Evolutionary conservation across 2,888 invertebrate species (phyloP), one percentile per base, ranked within the genome.

Genomic region (Physocephala rufipes): DNA sequence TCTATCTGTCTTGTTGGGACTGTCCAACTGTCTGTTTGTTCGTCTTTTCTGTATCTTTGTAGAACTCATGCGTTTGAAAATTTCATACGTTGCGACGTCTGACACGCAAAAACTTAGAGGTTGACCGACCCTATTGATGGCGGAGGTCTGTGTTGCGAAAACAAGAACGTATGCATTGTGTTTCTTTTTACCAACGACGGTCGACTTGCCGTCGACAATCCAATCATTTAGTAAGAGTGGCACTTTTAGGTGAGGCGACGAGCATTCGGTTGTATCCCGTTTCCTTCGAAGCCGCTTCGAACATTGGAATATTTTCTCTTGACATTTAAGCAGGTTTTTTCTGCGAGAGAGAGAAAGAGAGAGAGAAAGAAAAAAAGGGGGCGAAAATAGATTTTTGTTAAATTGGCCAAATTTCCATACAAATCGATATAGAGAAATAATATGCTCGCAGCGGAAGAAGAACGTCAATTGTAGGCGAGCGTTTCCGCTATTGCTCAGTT

Each of bases 341-440:
- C n/a, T 45, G 16, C 66, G 55, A 24, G 21, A 12, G 55, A n/a
- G n/a, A n/a, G n/a, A n/a, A n/a, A n/a, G n/a, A n/a, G n/a, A n/a
- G n/a, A n/a, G 36, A 36, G 9, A 36, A 36, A 36, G 4, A 36
- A 9, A 36, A 36, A 36, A 36, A 7, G 43, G 43, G 55, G 43
- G 24, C 21, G 45, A 64, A 62, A 19, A 21, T 47, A 28, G 64
- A 64, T 51, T 26, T 43, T 43, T 28, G 53, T 28, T 55, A 67
- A 67, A 67, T 67, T 67, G 55, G 55, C 43, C 53, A 67, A 67
- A 67, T 67, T 67, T 67, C 66, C 55, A 67, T 58, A 43, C 55
- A 65, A 65, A 65, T 65, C 51, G 53, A 16, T n/a, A 30, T 26
- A 16, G 15, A 9, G 9, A 9, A 58, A 58, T 28, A 21, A 55